Base-by-base conservation (phyloP, 2,888 invertebrate genomes). In the Napeogenes sylphis region DNA sequence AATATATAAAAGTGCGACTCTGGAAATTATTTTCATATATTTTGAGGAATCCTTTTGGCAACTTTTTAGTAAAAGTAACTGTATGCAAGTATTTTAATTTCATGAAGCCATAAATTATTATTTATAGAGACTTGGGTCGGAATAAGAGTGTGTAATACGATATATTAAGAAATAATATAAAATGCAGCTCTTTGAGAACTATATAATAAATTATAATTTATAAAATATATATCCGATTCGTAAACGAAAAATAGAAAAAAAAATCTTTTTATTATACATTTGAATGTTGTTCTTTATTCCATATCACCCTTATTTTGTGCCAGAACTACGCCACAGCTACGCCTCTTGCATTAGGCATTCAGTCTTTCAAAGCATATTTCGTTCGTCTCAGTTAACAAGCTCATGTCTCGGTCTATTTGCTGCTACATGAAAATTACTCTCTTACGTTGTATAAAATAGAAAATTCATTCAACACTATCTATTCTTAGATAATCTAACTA, bases 301-400 rank as follows among this genome's bases (percentile, higher is more conserved):
- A 4, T 51, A 30, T 51, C 21, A 12, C 30, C 51, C 51, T 30
- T 51, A 51, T 21, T 51, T 51, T 51, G 30, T 30, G 30, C 6
- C 10, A 3, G 30, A 30, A 51, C 13, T 30, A 51, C 8, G 30
- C 6, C 51, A 10, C 51, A 51, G 30, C 30, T 51, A 30, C 51
- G 51, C 51, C 51, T 30, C 47, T 46, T 38, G 51, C 59, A 55
- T 65, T 62, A 62, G 45, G 57, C 51, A 65, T 65, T 65, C 65
- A 62, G 56, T 57, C 59, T 63, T 60, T 58, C 63, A 55, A 33
- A 57, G 55, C 60, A 64, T 64, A 64, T 61, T 60, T 58, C 57
- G 55, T 55, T 55, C 57, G 30, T 21, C 56, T 61, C 56, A 61
- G 56, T 57, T 53, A 61, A 54, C 55, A 45, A 55, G 58, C 46